Evolutionary conservation across 2,888 invertebrate species (phyloP), one percentile per base, ranked within the genome.

Genomic region (Scaptomyza tumidula): DNA sequence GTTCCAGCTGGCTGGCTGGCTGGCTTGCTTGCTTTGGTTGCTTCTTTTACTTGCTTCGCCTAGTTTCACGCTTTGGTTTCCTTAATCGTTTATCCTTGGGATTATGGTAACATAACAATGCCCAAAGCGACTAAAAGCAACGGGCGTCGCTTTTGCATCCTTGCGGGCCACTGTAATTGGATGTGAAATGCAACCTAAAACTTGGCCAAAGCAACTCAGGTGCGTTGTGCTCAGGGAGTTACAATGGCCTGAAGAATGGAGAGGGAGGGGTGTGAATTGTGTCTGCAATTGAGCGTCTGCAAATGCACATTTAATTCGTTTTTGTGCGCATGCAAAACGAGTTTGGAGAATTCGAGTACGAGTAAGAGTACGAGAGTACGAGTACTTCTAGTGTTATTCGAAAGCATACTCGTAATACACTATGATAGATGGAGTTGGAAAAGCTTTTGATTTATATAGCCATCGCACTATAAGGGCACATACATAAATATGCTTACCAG

Each of bases 261-360:
- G 14, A 2, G 31, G 49, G 13, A n/a, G 33, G 13, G 24, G 33
- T 14, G n/a, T 3, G 31, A 48, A 43, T 16, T 11, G 68, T 58
- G 64, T 77, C 75, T 78, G 75, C 78, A 78, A 78, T 78, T 76
- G 76, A 78, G 76, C 78, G 58, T 35, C 75, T 74, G 76, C 58
- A 82, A 82, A 82, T 82, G 82, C 86, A 76, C 88, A 83, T 88
- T 83, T 83, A 83, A 88, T 87, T 87, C 88, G 86, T 78, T 75
- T 75, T 56, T 60, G 59, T 49, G 53, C 49, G 57, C 52, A 49
- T 49, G 65, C 33, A 71, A 57, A 71, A 74, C 37, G 37, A 39
- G 14, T 24, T 10, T 10, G 14, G 7, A 14, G 14, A 37, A n/a
- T 37, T 37, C n/a, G 37, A 39, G 39, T 16, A 1, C 39, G 39